Base-by-base conservation (phyloP, 2,888 invertebrate genomes). In the Hypercompe scribonia region DNA sequence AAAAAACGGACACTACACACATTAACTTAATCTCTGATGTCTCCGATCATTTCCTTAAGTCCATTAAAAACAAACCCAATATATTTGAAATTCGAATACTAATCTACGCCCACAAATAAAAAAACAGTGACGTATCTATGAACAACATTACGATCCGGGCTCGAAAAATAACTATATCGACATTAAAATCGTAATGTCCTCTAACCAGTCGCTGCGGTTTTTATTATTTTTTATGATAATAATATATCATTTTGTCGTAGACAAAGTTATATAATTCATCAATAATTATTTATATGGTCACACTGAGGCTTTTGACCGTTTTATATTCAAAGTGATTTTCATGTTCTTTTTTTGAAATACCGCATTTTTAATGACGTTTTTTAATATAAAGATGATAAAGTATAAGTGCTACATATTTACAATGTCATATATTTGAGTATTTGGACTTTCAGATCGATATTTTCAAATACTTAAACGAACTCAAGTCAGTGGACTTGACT, bases 221-320 rank as follows among this genome's bases (percentile, higher is more conserved):
- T 84, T 79, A n/a, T 74, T 75, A 61, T 65, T 70, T 68, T 82
- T 83, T 83, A 84, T 81, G 81, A 81, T 78, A 91, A 85, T 89
- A 91, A 94, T 94, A 90, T 92, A 93, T 94, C 93, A 93, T 92
- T 90, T 89, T 89, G 89, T 87, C 88, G 83, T 90, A 90, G 88
- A 90, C 89, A 88, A 86, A 89, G 88, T 92, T 92, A 92, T 90
- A 91, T 91, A 93, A 93, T 93, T 90, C 90, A 91, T 93, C 92
- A 90, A 91, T 86, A 78, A 87, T 93, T 91, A 94, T 95, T 94
- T 94, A 94, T 93, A 88, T 91, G 92, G 90, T 93, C 94, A 91
- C 84, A 79, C 81, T 78, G 84, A 87, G 89, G 81, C 90, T 90
- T 85, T 91, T 80, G 91, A 92, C 91, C 91, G 90, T 88, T 89